A percentile compares a stretch with the other conserved stretches of the same genome.
Conservation (phyloP, 1,140 invertebrate species). For the Zelostemma sp. region DNA sequence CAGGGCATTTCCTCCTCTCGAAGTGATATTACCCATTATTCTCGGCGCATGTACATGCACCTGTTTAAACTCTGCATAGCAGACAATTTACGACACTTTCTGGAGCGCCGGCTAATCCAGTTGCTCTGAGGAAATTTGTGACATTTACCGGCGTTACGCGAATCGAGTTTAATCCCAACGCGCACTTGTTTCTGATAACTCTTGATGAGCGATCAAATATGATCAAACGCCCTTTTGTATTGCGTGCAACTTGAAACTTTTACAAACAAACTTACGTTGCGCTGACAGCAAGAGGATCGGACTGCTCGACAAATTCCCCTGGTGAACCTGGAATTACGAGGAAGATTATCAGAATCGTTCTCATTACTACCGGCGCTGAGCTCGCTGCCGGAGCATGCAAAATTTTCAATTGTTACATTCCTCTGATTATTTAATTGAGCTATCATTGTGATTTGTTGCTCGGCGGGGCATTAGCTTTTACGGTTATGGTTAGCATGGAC, state of each 20-base stretch:
- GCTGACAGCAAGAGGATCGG: too few species aligned
- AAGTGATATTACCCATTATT: constrained; percentile 59
- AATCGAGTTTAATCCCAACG: constrained; percentile 31
- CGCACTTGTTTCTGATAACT: constrained; percentile 10
- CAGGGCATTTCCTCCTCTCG: constrained; percentile 13
- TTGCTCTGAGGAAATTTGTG: constrained; percentile 38
- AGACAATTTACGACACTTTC: constrained; percentile 56
- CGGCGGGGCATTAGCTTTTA: constrained; percentile 25
- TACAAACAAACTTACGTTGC: background rate
- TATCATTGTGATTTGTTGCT: constrained; percentile 23
- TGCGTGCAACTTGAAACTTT: too few species aligned
- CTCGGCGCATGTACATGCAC: constrained; percentile 35
- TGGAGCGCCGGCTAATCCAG: constrained; percentile 38
- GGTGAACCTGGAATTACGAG: background rate
- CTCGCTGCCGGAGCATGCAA: background rate
- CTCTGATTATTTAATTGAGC: constrained; percentile 19
- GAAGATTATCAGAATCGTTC: background rate
- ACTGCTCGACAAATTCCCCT: too few species aligned
- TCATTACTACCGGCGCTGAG: background rate
- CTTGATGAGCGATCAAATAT: constrained; percentile 8
- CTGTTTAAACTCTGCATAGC: constrained; percentile 31
- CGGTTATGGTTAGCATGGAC: constrained; percentile 24
- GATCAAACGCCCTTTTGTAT: background rate
- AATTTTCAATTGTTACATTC: constrained; percentile 11
- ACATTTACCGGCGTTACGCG: constrained; percentile 31